phyloP scores from a whole-genome alignment of 1,140 invertebrate species.

The Meloidogyne floridensis region DNA sequence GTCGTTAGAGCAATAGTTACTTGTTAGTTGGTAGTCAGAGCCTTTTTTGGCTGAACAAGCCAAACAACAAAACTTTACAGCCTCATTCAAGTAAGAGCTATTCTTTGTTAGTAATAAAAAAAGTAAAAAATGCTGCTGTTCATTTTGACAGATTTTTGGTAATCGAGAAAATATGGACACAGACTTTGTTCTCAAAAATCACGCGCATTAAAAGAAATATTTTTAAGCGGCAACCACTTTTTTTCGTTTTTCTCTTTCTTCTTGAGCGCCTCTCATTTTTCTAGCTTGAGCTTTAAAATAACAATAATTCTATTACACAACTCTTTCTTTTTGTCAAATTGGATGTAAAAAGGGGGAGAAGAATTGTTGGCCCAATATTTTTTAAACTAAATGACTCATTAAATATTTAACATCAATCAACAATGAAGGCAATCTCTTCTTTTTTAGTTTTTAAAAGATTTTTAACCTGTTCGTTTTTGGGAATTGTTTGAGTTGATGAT shows the following conservation, averaged over 20 bases:
- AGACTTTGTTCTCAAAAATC: background rate
- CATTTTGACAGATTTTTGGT: background rate
- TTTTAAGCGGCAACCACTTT: too few relatives aligned
- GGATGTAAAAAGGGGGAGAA: background rate
- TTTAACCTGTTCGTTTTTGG: background rate
- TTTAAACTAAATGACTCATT: constrained; percentile 5
- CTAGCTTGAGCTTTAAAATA: constrained; percentile 4
- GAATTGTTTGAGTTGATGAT: background rate
- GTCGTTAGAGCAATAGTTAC: background rate
- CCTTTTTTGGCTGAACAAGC: constrained; percentile 5
- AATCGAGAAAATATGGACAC: constrained; percentile 2
- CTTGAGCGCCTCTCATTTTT: background rate
- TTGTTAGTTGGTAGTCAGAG: background rate
- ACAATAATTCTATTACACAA: background rate
- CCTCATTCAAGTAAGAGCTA: background rate
- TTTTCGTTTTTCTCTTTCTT: too few relatives aligned
- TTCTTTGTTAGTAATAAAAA: background rate
- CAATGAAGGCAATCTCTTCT: background rate
- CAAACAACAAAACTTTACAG: background rate
- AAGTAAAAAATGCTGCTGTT: background rate
- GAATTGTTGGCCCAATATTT: background rate
- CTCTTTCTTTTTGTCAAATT: background rate
- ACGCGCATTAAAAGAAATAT: background rate
- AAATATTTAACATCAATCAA: background rate
- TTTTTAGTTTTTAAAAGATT: too few relatives aligned